A percentile compares a stretch with the other conserved stretches of the same genome.
These are phyloP conservation scores for Patella pellucida DNA, from an alignment of 2,888 invertebrate species.

Conservation along the genomic window DNA sequence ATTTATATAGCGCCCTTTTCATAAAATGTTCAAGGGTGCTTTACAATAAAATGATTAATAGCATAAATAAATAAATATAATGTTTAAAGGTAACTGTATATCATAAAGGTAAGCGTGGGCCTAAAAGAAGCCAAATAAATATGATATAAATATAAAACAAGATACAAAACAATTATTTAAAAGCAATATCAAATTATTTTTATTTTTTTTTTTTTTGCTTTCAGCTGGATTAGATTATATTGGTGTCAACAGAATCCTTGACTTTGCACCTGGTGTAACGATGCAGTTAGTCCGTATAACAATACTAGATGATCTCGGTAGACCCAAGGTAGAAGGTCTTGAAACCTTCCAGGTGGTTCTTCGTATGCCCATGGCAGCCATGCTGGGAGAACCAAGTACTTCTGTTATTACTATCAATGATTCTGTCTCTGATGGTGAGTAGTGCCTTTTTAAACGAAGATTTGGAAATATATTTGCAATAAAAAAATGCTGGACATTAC, in stretches of 20 bases:
- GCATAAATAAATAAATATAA: too few relatives aligned
- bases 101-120: too few relatives aligned
- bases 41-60: too few relatives aligned
- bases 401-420: slow-evolving; percentile 67
- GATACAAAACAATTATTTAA: too few relatives aligned
- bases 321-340: slow-evolving; percentile 66
- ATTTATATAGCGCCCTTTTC: too few relatives aligned
- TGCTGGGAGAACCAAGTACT: slow-evolving; percentile 62
- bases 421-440: slow-evolving; percentile 68
- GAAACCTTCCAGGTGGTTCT: slow-evolving; percentile 68
- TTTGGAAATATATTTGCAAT: not conserved
- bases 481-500: too few relatives aligned
- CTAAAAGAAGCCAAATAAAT: too few relatives aligned
- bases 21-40: too few relatives aligned
- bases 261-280: slow-evolving; percentile 67
- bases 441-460: not conserved
- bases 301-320: slow-evolving; percentile 69
- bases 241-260: slow-evolving; percentile 63
- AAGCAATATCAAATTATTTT: too few relatives aligned
- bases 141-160: too few relatives aligned
- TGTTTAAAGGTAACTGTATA: too few relatives aligned
- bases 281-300: slow-evolving; percentile 61
- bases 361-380: slow-evolving; percentile 63
- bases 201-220: slow-evolving; percentile 5
- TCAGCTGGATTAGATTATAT: slow-evolving; percentile 69